A percentile compares a stretch with the other conserved stretches of the same genome.
Evolutionary conservation across 92 coral and sea anemone genomes (phyloP).

Genomic region (Pocillopora meandrina): DNA sequence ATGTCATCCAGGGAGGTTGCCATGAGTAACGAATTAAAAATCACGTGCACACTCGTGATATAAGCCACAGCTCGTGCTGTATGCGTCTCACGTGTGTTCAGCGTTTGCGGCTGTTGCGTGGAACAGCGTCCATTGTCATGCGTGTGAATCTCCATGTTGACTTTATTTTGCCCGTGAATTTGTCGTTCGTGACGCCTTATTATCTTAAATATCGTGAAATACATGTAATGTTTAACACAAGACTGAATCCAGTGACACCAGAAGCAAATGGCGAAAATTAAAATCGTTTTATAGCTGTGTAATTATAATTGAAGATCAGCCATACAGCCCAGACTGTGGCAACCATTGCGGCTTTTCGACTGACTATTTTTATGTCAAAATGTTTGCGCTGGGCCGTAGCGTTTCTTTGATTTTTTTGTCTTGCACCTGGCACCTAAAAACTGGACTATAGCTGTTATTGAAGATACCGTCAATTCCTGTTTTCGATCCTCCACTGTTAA

Average conservation of each 20-base stretch:
- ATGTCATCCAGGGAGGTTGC: conserved; percentile 29
- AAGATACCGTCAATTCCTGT: too few species aligned
- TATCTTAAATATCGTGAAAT: conserved; percentile 31
- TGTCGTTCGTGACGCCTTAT: conserved; percentile 37
- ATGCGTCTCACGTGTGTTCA: conserved; percentile 10
- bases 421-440: too few species aligned
- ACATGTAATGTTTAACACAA: conserved; percentile 25
- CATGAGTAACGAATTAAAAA: conserved; percentile 40
- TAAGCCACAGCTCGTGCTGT: conserved; percentile 43
- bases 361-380: too few species aligned
- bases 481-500: too few species aligned
- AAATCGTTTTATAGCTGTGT: conserved; percentile 43
- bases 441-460: too few species aligned
- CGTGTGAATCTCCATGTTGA: neutral
- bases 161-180: conserved; percentile 6
- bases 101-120: neutral
- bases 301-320: conserved; percentile 29
- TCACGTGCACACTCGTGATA: conserved; percentile 22
- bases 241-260: conserved; percentile 25
- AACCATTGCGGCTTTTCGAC: neutral
- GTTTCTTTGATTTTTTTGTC: too few species aligned
- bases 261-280: conserved; percentile 47
- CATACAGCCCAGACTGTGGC: conserved; percentile 31
- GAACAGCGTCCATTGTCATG: neutral
- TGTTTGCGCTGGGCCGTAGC: too few species aligned